Evolutionary conservation across 2,888 invertebrate genomes (phyloP), one percentile per base, ranked within the genome.

Genomic region (Osmoderma eremita): DNA sequence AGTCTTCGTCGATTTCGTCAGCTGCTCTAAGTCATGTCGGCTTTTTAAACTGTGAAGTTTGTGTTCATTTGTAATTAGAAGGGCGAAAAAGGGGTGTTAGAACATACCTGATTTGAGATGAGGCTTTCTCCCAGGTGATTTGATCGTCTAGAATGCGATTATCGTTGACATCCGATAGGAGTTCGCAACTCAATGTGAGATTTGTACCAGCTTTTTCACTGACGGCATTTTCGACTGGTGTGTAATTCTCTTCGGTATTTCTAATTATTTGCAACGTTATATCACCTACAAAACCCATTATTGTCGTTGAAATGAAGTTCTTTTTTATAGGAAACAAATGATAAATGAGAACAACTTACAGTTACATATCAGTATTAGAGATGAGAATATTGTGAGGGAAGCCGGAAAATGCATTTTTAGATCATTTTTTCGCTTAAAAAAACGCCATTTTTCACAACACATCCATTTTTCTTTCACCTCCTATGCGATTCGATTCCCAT

Each of bases 121-220:
- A 53, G 3, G 58, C 49, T 13, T 77, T 77, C 20, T 76, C 69
- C 80, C 81, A 81, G 5, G 74, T 73, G 42, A 81, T 75, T 62
- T 79, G 77, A 53, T 79, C 78, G 72, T 81, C 80, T 63, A 76
- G 75, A 56, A 71, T 67, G 36, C 73, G 71, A 36, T 67, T 73
- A 63, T 76, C 74, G 58, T 75, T 75, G 48, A 74, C 71, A 18
- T 75, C 71, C 17, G 78, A 75, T 53, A 75, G 75, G 30, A 81
- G 69, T 70, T 81, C 80, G 69, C 81, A 81, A 54, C 78, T 76
- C 70, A 81, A 70, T 17, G 80, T 78, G 67, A 81, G 78, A 65
- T 78, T 77, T 5, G 78, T 75, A 38, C 80, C 80, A 18, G 75
- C 76, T 49, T 75, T 77, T 70, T 81, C 81, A 64, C 78, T 78